Evolutionary conservation across 2,113 vertebrate genomes (phyloP).

Genomic region (Proterorhinus semilunaris): DNA sequence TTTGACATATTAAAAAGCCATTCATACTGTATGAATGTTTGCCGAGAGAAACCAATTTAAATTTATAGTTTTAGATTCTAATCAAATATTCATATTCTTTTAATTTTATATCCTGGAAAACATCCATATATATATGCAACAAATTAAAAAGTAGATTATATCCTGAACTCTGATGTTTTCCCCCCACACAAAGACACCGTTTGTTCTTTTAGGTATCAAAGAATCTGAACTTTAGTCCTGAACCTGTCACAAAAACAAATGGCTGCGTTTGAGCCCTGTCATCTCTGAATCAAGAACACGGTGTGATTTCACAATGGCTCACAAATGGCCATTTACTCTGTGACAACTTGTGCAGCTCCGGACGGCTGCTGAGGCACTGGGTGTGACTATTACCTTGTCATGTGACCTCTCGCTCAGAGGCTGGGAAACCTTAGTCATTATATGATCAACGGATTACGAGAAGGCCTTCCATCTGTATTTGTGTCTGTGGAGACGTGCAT

Average conservation of each 20-base stretch:
- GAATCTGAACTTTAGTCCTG: slow-evolving; percentile 24
- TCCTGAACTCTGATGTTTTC: not conserved
- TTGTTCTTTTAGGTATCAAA: slow-evolving; percentile 29
- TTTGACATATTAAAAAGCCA: no score
- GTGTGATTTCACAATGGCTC: slow-evolving; percentile 39
- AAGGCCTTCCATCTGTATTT: no score
- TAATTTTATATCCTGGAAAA: no score
- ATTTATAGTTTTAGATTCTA: no score
- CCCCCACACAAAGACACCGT: not conserved
- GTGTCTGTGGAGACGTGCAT: no score
- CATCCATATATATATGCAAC: no score
- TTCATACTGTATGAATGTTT: no score
- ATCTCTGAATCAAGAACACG: slow-evolving; percentile 47
- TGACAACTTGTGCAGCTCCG: slow-evolving; percentile 30
- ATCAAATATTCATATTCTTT: no score
- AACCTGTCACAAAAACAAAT: slow-evolving; percentile 51
- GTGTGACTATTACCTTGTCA: slow-evolving; percentile 20
- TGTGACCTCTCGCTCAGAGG: slow-evolving; percentile 12
- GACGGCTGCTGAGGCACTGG: slow-evolving; percentile 3
- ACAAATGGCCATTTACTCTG: slow-evolving; percentile 20
- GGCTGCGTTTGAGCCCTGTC: slow-evolving; percentile 38
- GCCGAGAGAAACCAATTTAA: no score
- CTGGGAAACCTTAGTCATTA: slow-evolving; percentile 23
- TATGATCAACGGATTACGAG: not conserved
- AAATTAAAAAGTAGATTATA: slow-evolving; percentile 28